Evolutionary conservation across 2,888 invertebrate species (phyloP), one percentile per base, ranked within the genome.

Genomic region (Acanthacorydalis orientalis): DNA sequence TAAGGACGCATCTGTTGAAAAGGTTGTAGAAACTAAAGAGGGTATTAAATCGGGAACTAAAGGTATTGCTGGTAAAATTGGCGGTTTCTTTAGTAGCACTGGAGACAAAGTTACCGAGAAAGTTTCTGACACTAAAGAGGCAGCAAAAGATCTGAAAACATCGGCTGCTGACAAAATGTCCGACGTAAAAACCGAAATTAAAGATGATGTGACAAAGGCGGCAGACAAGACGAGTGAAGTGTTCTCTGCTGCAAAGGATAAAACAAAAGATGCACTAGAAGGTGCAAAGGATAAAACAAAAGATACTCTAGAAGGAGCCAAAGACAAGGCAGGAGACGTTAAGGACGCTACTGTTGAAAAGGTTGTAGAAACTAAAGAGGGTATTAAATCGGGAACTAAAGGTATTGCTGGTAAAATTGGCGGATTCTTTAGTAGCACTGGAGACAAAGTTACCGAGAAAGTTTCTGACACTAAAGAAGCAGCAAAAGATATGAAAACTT

Each of bases 51-150:
- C 15, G 40, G 48, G 31, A 16, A 37, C 39, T 32, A 44, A 47
- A 45, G 35, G 44, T 43, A 15, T 31, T 23, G 40, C 31, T 43
- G 32, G 43, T 11, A 46, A 38, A 11, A 35, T 35, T 48, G 31
- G 12, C 3, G 39, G 16, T 2, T 15, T 15, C 31, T 11, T 41
- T 7, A 23, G 15, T 10, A 16, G 33, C 14, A 31, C 33, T 32
- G 43, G 31, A 11, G 42, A 47, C 14, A 44, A 51, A 47, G 23
- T 44, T 43, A 9, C 49, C 35, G 48, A 48, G 44, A 16, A 46
- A 40, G 48, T 53, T 38, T 47, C 51, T 46, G 49, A 35, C 41
- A 52, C 53, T 33, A 49, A 48, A 32, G 49, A 51, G 38, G 47
- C 50, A 33, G 33, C 44, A 31, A 44, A 46, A n/a, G 46, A 48